Evolutionary conservation across 2,888 invertebrate genomes (phyloP).

Genomic region (Clistopyga incitator): DNA sequence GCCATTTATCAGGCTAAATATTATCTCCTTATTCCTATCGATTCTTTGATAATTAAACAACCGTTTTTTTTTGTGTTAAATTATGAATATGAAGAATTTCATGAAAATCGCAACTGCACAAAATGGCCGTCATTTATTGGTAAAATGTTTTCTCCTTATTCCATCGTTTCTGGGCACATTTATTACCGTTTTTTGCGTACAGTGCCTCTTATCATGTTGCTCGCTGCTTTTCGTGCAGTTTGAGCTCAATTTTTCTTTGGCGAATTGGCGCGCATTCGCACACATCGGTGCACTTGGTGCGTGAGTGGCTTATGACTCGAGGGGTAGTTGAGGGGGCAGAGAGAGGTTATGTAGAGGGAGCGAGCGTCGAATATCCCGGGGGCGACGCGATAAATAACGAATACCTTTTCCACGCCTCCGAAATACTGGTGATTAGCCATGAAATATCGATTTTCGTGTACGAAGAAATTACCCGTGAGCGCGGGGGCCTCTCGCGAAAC

Average conservation of each 20-base stretch:
- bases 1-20: neutral
- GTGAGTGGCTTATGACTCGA: conserved; percentile 40
- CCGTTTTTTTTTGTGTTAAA: too few relatives aligned
- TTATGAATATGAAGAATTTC: neutral
- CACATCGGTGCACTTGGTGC: conserved; percentile 24
- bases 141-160: neutral
- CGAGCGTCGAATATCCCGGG: conserved; percentile 71
- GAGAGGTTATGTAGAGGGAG: conserved; percentile 48
- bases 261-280: conserved; percentile 26
- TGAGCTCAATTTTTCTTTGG: conserved; percentile 40
- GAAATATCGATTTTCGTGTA: conserved; percentile 84
- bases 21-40: neutral
- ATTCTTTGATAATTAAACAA: neutral
- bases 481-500: conserved; percentile 68
- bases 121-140: neutral
- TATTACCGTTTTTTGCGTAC: conserved; percentile 41
- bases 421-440: conserved; percentile 84
- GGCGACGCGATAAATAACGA: conserved; percentile 84
- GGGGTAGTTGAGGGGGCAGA: conserved; percentile 47
- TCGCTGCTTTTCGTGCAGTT: conserved; percentile 37
- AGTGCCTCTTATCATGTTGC: conserved; percentile 25
- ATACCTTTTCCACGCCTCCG: conserved; percentile 84
- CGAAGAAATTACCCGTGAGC: conserved; percentile 78
- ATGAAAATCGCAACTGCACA: neutral
- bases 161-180: conserved; percentile 41